Base-by-base conservation (phyloP, 1,140 invertebrate species). In the Papilio machaon region DNA sequence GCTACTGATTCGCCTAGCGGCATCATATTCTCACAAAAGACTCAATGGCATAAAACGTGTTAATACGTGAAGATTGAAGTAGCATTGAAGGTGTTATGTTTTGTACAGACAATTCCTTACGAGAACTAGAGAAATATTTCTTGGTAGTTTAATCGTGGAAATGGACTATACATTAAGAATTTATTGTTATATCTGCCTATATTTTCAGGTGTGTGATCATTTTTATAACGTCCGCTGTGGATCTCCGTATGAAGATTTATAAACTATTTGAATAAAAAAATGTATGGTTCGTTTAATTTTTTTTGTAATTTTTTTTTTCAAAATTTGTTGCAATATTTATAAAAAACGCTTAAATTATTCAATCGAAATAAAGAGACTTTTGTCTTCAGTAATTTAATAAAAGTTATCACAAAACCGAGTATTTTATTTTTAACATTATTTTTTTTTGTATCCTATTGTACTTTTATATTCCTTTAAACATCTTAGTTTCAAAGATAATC, bases 161-260 rank as follows among this genome's bases (percentile, higher is more conserved):
- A 6, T n/a, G 7, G 17, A 7, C 6, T 17, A 17, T 54, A 17
- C 2, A 54, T 54, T 17, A 54, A n/a, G 17, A n/a, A 7, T 54
- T 49, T 13, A 52, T 52, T 49, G 15, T 30, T 54, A 54, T 43
- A 47, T 58, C 15, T 70, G 5, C 17, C 30, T 92, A 95, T 84
- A 82, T 78, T 96, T 95, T 82, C 95, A 96, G 94, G 96, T 96
- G 0, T 96, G 96, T 82, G 96, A 96, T 89, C 96, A 96, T 87
- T 96, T 96, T 91, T 96, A 96, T 90, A 96, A 96, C 85, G 96
- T 96, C 4, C 92, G 96, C 43, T 96, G 96, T 82, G 95, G 95
- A 73, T 95, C 94, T 46, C 94, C 94, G 0, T 95, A 95, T 80
- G 95, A 95, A 91, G 95, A 96, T 86, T 94, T 95, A 83, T 95